These are phyloP conservation scores for Tragelaphus imberbis DNA, from an alignment of 2,113 vertebrate genomes.

Conservation along the genomic window DNA sequence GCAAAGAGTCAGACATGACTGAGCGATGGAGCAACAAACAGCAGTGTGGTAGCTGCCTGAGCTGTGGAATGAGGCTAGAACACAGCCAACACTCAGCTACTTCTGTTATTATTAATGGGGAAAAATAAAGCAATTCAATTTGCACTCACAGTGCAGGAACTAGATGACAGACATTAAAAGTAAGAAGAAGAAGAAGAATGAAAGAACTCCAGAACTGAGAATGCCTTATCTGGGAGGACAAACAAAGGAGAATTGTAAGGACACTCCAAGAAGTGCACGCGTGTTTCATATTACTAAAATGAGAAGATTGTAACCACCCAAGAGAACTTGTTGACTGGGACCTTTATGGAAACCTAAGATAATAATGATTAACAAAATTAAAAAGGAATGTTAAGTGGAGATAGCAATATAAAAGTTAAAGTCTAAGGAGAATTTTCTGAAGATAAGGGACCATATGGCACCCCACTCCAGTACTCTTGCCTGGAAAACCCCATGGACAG, in stretches of 20 bases:
- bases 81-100: background rate
- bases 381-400: background rate
- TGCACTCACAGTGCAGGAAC: background rate
- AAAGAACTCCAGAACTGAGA: background rate
- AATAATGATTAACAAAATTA: background rate
- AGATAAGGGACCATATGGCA: background rate
- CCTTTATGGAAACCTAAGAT: background rate
- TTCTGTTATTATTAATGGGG: background rate
- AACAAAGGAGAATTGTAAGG: background rate
- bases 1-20: background rate
- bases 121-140: background rate
- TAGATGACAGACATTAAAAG: background rate
- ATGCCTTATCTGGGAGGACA: background rate
- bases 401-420: background rate
- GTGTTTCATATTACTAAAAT: background rate
- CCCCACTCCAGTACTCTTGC: too few species aligned
- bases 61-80: background rate
- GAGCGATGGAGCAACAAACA: background rate
- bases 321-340: background rate
- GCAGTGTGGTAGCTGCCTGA: background rate
- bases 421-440: background rate
- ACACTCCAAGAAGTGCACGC: rapidly evolving
- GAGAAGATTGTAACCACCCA: background rate
- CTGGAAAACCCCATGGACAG: too few species aligned
- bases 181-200: background rate